Evolutionary conservation across 1,140 invertebrate genomes (phyloP).

Genomic region (Bemisia tabaci): DNA sequence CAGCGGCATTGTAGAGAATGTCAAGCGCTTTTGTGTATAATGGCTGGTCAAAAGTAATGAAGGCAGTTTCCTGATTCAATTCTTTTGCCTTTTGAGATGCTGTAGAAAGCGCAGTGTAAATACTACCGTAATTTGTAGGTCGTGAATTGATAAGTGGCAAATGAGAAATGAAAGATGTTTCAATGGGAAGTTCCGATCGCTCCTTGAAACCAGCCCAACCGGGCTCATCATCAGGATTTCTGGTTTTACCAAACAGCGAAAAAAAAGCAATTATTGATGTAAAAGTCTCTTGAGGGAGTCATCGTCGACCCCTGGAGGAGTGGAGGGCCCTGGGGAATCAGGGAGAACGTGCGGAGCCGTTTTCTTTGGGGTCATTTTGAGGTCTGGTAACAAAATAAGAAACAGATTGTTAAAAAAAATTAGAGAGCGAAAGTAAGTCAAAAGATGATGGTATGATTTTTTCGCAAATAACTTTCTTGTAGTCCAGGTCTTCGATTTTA

Average conservation of each 20-base stretch:
- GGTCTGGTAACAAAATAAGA: no score
- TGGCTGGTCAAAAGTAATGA: conserved; percentile 28
- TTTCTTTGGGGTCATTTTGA: no score
- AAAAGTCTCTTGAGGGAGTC: no score
- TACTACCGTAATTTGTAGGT: neutral
- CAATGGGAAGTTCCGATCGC: neutral
- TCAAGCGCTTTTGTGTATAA: conserved; percentile 24
- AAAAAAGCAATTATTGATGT: no score
- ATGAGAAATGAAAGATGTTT: neutral
- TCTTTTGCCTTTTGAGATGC: neutral
- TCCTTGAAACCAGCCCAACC: conserved; percentile 7
- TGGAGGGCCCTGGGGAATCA: no score
- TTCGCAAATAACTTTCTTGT: no score
- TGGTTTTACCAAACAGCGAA: neutral
- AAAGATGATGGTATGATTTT: no score
- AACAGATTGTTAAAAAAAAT: no score
- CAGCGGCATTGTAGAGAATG: conserved; percentile 6
- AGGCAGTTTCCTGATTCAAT: conserved; percentile 17
- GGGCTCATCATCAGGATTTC: neutral
- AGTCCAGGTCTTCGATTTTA: no score
- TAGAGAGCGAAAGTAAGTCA: no score
- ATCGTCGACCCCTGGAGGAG: no score
- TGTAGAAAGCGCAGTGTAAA: neutral
- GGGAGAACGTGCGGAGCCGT: no score
- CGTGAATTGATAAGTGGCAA: neutral